These are phyloP conservation scores for Hycleus cichorii DNA, from an alignment of 1,140 invertebrate species.

Conservation along the genomic window DNA sequence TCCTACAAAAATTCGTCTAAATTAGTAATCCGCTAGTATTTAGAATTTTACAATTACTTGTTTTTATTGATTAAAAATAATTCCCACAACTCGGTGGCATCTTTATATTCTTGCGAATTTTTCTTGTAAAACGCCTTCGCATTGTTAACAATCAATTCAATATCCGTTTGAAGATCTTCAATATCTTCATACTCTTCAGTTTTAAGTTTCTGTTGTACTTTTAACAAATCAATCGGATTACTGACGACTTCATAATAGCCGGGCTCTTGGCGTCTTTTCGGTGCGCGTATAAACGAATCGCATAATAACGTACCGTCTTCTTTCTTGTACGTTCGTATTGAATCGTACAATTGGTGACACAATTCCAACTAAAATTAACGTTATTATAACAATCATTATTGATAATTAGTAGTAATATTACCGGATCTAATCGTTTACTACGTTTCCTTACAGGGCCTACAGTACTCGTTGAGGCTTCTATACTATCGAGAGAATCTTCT, in stretches of 20 bases:
- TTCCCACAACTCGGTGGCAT: constrained; percentile 87
- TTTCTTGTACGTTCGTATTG: constrained; percentile 83
- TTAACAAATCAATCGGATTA: constrained; percentile 88
- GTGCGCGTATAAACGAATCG: constrained; percentile 89
- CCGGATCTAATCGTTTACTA: constrained; percentile 38
- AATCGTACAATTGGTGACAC: constrained; percentile 89
- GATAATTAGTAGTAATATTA: constrained; percentile 18
- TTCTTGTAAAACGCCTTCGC: constrained; percentile 91
- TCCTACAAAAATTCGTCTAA: constrained; percentile 13
- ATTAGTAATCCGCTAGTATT: not conserved
- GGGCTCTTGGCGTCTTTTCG: constrained; percentile 84
- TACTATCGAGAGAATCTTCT: constrained; percentile 42
- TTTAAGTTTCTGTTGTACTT: constrained; percentile 93
- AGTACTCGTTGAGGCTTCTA: constrained; percentile 35
- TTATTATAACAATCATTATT: not conserved
- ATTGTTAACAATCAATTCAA: constrained; percentile 84
- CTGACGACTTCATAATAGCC: constrained; percentile 86
- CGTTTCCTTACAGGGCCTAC: constrained; percentile 33
- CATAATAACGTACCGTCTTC: constrained; percentile 86
- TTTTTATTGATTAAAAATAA: constrained; percentile 57
- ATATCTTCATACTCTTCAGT: constrained; percentile 90
- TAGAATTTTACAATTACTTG: constrained; percentile 22
- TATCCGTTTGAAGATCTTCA: constrained; percentile 78
- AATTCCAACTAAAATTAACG: constrained; percentile 60
- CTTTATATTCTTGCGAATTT: constrained; percentile 78